phyloP scores from a whole-genome alignment of 2,888 invertebrate genomes.

The Apoda limacodes region DNA sequence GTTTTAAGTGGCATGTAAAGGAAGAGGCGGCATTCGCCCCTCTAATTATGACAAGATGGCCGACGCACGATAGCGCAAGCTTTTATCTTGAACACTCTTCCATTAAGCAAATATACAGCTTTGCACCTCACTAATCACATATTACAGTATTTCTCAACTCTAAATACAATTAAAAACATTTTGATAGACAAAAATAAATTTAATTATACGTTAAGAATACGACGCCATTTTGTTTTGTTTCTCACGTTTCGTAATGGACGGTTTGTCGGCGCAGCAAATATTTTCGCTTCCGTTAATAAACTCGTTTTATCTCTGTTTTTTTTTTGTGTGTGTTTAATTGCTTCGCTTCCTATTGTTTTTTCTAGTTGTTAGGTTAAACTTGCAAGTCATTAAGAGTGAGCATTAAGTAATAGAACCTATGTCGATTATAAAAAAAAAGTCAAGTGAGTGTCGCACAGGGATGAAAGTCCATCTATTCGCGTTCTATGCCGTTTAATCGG shows the following conservation, averaged over 20 bases:
- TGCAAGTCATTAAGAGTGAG: too few species aligned
- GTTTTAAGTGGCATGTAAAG: constrained; percentile 59
- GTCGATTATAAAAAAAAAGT: too few species aligned
- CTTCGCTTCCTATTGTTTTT: too few species aligned
- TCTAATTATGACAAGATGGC: constrained; percentile 60
- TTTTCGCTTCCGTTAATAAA: constrained; percentile 41
- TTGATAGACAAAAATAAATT: constrained; percentile 63
- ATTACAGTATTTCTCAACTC: constrained; percentile 56
- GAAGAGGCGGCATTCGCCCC: constrained; percentile 39
- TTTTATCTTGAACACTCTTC: constrained; percentile 64
- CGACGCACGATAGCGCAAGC: constrained; percentile 54
- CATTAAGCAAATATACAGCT: constrained; percentile 69
- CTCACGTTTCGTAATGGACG: constrained; percentile 38
- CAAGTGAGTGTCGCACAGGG: too few species aligned
- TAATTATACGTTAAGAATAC: constrained; percentile 38
- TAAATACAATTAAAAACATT: constrained; percentile 65
- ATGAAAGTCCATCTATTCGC: too few species aligned
- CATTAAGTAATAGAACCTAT: too few species aligned
- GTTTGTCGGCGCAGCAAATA: constrained; percentile 43
- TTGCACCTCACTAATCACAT: constrained; percentile 54
- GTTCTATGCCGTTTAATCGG: too few species aligned
- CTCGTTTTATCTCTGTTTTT: constrained; percentile 33
- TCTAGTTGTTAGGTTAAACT: too few species aligned
- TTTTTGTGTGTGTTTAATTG: constrained; percentile 31
- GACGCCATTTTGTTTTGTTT: constrained; percentile 40